These are phyloP conservation scores for Platypus cylindrus DNA, from an alignment of 2,888 invertebrate species.

Conservation along the genomic window DNA sequence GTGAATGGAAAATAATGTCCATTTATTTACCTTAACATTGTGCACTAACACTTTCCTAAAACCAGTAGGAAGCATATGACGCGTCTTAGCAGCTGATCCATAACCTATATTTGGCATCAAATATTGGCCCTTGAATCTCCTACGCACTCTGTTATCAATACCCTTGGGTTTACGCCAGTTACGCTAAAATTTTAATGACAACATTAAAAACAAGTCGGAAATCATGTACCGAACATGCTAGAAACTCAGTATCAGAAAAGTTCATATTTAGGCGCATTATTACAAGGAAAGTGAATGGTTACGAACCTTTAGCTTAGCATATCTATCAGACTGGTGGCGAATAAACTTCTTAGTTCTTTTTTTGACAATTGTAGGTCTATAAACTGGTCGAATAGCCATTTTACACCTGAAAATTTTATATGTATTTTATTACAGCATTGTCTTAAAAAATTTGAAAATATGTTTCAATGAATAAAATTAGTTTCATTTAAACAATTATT, in stretches of 20 bases:
- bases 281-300: too few species aligned
- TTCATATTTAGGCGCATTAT: too few species aligned
- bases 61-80: conserved; percentile 95
- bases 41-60: conserved; percentile 91
- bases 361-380: conserved; percentile 84
- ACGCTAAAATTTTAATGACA: conserved; percentile 45
- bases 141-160: conserved; percentile 99
- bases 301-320: conserved; percentile 82
- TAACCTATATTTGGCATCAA: conserved; percentile 99
- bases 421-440: too few species aligned
- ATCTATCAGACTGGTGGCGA: conserved; percentile 96
- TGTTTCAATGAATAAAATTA: too few species aligned
- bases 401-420: conserved; percentile 37
- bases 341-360: conserved; percentile 98
- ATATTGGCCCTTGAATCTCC: conserved; percentile 98
- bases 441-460: too few species aligned
- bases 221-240: background rate
- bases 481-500: too few species aligned
- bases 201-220: background rate
- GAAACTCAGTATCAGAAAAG: too few species aligned
- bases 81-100: conserved; percentile 87
- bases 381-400: conserved; percentile 84
- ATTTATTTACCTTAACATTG: conserved; percentile 58
- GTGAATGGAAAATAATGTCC: background rate
- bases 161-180: conserved; percentile 99